Conservation (phyloP, 1,140 invertebrate genomes). For the Lerema accius region DNA sequence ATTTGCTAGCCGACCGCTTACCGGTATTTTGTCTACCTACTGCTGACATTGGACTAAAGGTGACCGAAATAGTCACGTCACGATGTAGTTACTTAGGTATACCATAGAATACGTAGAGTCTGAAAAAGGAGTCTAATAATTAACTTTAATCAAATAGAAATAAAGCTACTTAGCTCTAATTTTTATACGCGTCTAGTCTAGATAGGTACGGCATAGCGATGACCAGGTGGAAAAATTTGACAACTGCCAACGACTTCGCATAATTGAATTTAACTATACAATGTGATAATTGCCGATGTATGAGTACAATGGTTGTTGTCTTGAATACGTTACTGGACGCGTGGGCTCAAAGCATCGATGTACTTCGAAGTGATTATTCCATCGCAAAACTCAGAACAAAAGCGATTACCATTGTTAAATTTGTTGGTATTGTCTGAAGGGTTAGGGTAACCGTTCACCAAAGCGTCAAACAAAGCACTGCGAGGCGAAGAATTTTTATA, state of each 20-base stretch:
- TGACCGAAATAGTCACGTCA: background rate
- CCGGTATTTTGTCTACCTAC: conserved; percentile 25
- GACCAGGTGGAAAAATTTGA: conserved; percentile 20
- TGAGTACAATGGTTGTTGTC: conserved; percentile 1
- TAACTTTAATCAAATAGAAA: background rate
- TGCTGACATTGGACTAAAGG: background rate
- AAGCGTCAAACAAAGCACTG: conserved; percentile 18
- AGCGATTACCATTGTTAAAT: conserved; percentile 8
- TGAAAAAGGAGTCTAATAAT: background rate
- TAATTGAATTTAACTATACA: conserved; percentile 8
- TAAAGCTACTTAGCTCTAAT: background rate
- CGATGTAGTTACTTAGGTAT: background rate
- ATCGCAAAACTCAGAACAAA: background rate
- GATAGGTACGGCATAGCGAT: background rate
- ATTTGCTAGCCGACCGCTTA: conserved; percentile 29
- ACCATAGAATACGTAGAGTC: too few relatives aligned
- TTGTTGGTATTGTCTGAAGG: conserved; percentile 15
- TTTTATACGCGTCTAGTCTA: background rate
- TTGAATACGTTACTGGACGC: background rate
- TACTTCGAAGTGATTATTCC: background rate
- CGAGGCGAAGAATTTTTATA: conserved; percentile 4
- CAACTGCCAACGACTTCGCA: conserved; percentile 3
- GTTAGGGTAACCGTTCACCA: conserved; percentile 17
- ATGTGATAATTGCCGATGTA: background rate
- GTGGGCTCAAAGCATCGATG: background rate